A percentile compares a stretch with the other conserved stretches of the same genome.
These are phyloP conservation scores for Symphodus melops DNA, from an alignment of 2,113 vertebrate species.

Conservation along the genomic window DNA sequence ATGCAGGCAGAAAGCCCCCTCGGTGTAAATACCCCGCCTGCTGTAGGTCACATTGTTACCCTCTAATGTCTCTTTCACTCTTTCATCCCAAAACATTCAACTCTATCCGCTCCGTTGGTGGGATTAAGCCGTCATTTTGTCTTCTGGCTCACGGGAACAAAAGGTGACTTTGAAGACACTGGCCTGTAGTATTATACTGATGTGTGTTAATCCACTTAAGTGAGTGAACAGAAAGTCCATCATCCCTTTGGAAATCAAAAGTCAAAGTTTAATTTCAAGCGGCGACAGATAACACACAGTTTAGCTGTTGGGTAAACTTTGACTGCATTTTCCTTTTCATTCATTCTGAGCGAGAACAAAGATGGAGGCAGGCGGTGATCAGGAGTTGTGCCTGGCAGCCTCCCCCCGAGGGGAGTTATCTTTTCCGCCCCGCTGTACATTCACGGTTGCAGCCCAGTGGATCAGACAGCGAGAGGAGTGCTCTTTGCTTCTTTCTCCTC, in stretches of 20 bases:
- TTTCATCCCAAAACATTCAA: slow-evolving; percentile 18
- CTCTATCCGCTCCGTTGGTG: background rate
- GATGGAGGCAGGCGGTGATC: slow-evolving; percentile 52
- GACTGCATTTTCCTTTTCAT: slow-evolving; percentile 29
- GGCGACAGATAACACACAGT: slow-evolving; percentile 39
- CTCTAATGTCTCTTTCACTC: background rate
- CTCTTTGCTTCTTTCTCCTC: slow-evolving; percentile 8
- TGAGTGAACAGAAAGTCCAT: slow-evolving; percentile 33
- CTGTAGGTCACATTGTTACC: background rate
- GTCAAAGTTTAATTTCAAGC: slow-evolving; percentile 35
- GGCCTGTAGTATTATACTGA: slow-evolving; percentile 35
- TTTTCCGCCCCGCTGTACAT: slow-evolving; percentile 58
- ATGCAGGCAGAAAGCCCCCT: background rate
- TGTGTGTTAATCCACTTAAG: slow-evolving; percentile 57
- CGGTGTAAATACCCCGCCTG: background rate
- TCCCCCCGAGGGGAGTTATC: slow-evolving; percentile 69
- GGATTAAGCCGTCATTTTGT: slow-evolving; percentile 48
- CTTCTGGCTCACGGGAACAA: slow-evolving; percentile 20
- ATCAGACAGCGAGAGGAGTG: slow-evolving; percentile 52
- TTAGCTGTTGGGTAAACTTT: slow-evolving; percentile 34
- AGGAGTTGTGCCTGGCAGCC: slow-evolving; percentile 53
- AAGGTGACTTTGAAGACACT: slow-evolving; percentile 52
- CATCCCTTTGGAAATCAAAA: slow-evolving; percentile 33
- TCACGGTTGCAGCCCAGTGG: slow-evolving; percentile 57
- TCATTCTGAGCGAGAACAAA: slow-evolving; percentile 37